Evolutionary conservation across 2,113 vertebrate species (phyloP).

Genomic region (Ellobius talpinus): DNA sequence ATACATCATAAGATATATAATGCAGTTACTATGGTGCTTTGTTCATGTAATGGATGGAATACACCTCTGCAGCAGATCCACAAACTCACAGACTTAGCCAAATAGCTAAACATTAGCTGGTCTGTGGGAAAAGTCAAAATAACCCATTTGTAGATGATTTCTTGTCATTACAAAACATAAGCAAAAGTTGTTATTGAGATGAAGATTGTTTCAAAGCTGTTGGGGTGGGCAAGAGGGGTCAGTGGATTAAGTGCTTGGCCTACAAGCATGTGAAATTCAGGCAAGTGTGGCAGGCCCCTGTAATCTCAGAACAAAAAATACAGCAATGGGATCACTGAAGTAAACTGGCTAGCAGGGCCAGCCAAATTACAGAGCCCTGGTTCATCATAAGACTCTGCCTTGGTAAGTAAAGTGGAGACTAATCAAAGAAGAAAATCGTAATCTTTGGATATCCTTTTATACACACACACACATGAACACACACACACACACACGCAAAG

Average conservation of each 20-base stretch:
- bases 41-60: not conserved
- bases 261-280: not conserved
- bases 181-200: conserved; percentile 12
- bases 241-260: not conserved
- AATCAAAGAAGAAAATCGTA: not conserved
- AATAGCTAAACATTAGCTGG: not conserved
- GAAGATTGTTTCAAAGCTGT: not conserved
- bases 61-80: not conserved
- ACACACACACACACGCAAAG: not conserved
- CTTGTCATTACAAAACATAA: conserved; percentile 34
- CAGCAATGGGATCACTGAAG: not conserved
- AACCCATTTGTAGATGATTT: not conserved
- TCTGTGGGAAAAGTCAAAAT: not conserved
- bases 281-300: not conserved
- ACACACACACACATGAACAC: not conserved
- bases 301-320: not conserved
- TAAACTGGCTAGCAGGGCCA: not conserved
- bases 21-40: not conserved
- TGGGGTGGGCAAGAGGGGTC: not conserved
- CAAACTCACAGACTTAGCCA: conserved; percentile 24
- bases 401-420: not conserved
- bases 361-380: not conserved
- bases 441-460: not conserved
- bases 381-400: not conserved
- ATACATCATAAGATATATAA: not conserved